Evolutionary conservation across 1,140 invertebrate genomes (phyloP), one percentile per base, ranked within the genome.

Genomic region (Neodiprion virginianus): DNA sequence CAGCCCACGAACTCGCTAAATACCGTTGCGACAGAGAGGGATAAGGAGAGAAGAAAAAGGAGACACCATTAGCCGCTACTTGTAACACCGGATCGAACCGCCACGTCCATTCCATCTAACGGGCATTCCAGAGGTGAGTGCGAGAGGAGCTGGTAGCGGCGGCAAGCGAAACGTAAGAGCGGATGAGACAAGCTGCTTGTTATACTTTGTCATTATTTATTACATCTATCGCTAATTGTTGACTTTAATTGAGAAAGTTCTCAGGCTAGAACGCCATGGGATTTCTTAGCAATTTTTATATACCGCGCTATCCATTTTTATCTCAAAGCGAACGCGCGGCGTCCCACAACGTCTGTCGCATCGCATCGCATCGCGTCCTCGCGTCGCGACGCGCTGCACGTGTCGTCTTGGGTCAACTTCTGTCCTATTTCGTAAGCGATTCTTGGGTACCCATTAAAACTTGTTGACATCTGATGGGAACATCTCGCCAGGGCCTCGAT

Each of bases 181-280:
- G 28, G 28, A 40, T 1, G 28, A 40, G 28, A 40, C 11, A 61
- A 61, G 53, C 53, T 17, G 53, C 53, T 61, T 61, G 53, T 40
- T 40, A 40, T 61, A 61, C 53, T 61, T 61, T 61, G 53, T 61
- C 53, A 61, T 61, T 61, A 61, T 61, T 61, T 61, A 61, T 61
- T 61, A 61, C 53, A 61, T 61, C 53, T 17, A 61, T 61, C 53
- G 53, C 82, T 86, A 85, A 86, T 86, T 86, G 82, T 86, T 85
- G 74, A 77, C 79, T 78, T 81, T 86, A 86, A 86, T 86, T 86
- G 85, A 86, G 80, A 74, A 85, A 82, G 83, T 86, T 86, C 84
- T 86, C 85, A 86, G 83, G 83, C 84, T 82, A 74, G n/a, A 69
- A 47, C 70, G 11, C 11, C 74, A 79, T 70, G 21, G 72, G 72